These are phyloP conservation scores for Nysson spinosus DNA, from an alignment of 2,888 invertebrate genomes.

Conservation along the genomic window DNA sequence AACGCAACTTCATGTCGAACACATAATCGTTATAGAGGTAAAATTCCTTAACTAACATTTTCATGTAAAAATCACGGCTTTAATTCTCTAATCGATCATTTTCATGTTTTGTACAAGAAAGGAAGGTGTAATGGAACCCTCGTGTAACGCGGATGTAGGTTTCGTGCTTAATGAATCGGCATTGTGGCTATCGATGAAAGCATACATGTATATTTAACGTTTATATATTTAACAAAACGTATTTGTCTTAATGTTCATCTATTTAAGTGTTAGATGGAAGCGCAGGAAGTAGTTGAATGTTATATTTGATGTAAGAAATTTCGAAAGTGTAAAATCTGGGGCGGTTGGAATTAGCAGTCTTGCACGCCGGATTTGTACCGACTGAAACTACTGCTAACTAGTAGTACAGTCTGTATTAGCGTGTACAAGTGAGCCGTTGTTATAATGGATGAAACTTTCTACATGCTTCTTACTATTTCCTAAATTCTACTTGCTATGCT, in stretches of 20 bases:
- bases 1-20: neutral
- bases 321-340: constrained; percentile 24
- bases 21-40: neutral
- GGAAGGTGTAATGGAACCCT: too few relatives aligned
- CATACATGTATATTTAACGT: too few relatives aligned
- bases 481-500: constrained; percentile 9
- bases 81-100: too few relatives aligned
- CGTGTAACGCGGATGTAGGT: too few relatives aligned
- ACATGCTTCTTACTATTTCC: constrained; percentile 24
- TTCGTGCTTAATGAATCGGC: too few relatives aligned
- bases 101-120: too few relatives aligned
- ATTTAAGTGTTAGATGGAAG: neutral
- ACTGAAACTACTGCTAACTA: constrained; percentile 33
- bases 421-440: constrained; percentile 11
- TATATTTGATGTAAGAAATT: constrained; percentile 4
- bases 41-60: neutral
- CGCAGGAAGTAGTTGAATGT: neutral
- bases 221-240: too few relatives aligned
- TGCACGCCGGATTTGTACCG: constrained; percentile 12
- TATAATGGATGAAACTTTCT: constrained; percentile 28
- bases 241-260: too few relatives aligned
- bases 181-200: too few relatives aligned
- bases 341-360: constrained; percentile 27
- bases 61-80: too few relatives aligned
- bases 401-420: constrained; percentile 20